Percentiles rank a stretch among this genome's conserved stretches.
Conservation (phyloP, 2,797 vertebrate genomes). For the Podarcis siculus region DNA sequence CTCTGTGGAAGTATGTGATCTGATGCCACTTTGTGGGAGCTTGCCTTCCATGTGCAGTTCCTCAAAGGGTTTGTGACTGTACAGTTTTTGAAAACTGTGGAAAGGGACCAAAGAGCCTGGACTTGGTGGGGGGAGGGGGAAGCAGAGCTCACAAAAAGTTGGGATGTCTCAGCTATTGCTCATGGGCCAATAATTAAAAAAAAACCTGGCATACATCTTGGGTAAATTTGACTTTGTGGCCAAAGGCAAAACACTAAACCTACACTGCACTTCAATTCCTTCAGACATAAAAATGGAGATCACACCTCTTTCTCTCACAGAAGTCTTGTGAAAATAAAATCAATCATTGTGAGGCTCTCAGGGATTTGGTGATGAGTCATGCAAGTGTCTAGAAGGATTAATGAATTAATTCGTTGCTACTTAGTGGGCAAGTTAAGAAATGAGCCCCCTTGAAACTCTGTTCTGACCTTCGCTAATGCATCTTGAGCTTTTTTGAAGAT, state of each 20-base stretch:
- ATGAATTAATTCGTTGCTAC: slow-evolving; percentile 22
- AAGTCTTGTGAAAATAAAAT: slow-evolving; percentile 20
- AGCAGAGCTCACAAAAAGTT: neutral
- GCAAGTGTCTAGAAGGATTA: slow-evolving; percentile 24
- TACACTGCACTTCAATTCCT: neutral
- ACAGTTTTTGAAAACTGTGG: neutral
- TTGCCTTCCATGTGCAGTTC: neutral
- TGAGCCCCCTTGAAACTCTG: neutral
- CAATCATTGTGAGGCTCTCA: slow-evolving; percentile 14
- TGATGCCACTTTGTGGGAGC: neutral
- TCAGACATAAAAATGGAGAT: slow-evolving; percentile 1
- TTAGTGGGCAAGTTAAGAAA: slow-evolving; percentile 15
- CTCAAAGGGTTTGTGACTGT: neutral
- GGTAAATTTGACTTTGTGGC: neutral
- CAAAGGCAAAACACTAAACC: neutral
- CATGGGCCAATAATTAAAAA: neutral
- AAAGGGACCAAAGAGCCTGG: neutral
- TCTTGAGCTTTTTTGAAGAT: neutral
- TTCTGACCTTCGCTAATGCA: slow-evolving; percentile 16
- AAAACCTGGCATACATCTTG: neutral
- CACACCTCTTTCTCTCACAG: slow-evolving; percentile 18
- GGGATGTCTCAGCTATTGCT: neutral
- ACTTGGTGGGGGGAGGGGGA: neutral
- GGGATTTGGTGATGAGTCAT: slow-evolving; percentile 21
- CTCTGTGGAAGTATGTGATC: neutral